phyloP scores from a whole-genome alignment of 2,113 vertebrate species.

The Illadopsis cleaveri region DNA sequence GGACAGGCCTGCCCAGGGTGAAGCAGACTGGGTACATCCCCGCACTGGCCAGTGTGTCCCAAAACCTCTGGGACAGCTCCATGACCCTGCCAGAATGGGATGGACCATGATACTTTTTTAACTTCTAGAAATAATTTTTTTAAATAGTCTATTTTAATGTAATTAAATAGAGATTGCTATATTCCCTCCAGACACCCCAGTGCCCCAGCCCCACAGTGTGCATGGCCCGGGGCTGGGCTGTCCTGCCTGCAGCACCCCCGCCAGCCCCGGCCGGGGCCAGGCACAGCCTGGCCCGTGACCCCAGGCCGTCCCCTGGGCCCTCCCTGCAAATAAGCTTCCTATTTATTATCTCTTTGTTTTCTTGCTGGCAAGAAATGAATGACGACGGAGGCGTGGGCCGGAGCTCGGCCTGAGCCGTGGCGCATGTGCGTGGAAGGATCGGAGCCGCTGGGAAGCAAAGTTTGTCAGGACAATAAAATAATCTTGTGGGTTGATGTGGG shows the following conservation, averaged over 20 bases:
- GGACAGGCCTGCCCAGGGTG: neutral
- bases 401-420: neutral
- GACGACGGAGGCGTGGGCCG: neutral
- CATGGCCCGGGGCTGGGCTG: neutral
- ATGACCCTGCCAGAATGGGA: accelerated
- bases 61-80: neutral
- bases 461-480: slow-evolving; percentile 47
- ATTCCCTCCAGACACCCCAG: neutral
- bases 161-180: slow-evolving; percentile 53
- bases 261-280: neutral
- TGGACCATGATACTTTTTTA: neutral
- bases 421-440: neutral
- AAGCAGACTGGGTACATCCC: neutral
- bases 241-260: neutral
- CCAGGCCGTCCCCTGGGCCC: neutral
- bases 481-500: neutral
- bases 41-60: accelerated
- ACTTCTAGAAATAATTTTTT: slow-evolving; percentile 55
- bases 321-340: neutral
- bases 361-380: slow-evolving; percentile 73
- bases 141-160: slow-evolving; percentile 71
- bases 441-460: slow-evolving; percentile 9
- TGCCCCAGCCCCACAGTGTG: neutral
- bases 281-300: neutral
- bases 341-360: slow-evolving; percentile 71